Conservation (phyloP, 2,113 vertebrate genomes). For the Rousettus leschenaultii region DNA sequence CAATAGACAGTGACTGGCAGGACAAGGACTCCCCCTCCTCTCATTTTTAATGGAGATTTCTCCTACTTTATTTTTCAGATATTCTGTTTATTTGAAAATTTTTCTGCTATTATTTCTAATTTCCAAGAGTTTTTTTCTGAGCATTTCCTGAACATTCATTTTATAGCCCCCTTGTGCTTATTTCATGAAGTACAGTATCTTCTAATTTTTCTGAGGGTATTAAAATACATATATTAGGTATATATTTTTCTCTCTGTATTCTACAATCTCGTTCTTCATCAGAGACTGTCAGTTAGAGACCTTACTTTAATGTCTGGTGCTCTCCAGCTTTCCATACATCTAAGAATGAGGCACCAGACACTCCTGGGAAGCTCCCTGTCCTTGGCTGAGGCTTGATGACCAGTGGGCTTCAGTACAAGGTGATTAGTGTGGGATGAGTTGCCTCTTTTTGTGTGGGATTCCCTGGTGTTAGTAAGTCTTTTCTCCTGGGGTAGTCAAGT, state of each 20-base stretch:
- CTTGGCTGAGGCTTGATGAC: not conserved
- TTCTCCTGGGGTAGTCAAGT: not conserved
- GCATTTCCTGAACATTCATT: not conserved
- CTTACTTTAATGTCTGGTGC: not conserved
- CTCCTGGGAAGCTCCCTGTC: not conserved
- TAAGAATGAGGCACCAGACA: not conserved
- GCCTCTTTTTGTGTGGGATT: not conserved
- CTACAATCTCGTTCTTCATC: not conserved
- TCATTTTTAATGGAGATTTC: constrained; percentile 5
- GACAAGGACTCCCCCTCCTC: not conserved
- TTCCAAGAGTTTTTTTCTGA: not conserved
- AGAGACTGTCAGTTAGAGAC: not conserved
- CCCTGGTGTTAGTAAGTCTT: not conserved
- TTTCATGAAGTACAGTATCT: not conserved
- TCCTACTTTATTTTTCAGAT: not conserved
- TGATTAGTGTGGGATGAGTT: not conserved
- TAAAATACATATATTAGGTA: not conserved
- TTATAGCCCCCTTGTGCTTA: not conserved
- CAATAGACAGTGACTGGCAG: not conserved
- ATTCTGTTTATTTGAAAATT: not conserved
- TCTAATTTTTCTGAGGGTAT: not conserved
- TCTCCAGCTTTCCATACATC: not conserved
- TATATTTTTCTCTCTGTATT: not conserved
- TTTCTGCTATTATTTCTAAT: not conserved
- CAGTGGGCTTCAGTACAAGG: no score